Evolutionary conservation across 2,113 vertebrate species (phyloP).

Genomic region (Podarcis cretensis): DNA sequence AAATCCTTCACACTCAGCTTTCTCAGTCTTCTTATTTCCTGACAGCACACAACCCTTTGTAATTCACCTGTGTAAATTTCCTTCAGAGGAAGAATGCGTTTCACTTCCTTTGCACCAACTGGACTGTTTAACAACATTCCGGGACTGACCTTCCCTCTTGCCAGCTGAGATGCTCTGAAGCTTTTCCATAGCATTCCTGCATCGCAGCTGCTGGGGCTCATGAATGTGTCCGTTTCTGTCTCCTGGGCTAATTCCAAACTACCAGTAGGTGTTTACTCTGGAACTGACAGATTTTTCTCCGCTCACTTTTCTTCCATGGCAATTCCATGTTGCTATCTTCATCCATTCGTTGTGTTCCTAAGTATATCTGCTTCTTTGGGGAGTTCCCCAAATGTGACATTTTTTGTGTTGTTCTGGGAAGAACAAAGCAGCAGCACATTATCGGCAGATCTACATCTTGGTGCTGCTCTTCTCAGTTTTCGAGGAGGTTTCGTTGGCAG

Average conservation of each 20-base stretch:
- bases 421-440: neutral
- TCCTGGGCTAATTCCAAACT: neutral
- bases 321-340: neutral
- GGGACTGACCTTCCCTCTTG: neutral
- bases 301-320: neutral
- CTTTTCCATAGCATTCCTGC: neutral
- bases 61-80: neutral
- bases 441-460: neutral
- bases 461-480: neutral
- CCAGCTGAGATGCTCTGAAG: neutral
- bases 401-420: neutral
- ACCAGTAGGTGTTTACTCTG: neutral
- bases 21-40: neutral
- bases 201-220: too few species aligned
- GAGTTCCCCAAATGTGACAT: neutral
- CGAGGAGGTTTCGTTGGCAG: neutral
- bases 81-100: too few species aligned
- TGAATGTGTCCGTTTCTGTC: neutral
- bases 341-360: neutral
- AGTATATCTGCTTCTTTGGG: neutral
- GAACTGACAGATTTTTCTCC: neutral
- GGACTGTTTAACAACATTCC: too few species aligned
- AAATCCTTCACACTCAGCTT: neutral
- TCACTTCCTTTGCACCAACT: too few species aligned
- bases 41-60: neutral